Percentiles rank a stretch among this genome's conserved stretches.
These are phyloP conservation scores for Rhinichthys klamathensis DNA, from an alignment of 2,113 vertebrate genomes.

Conservation along the genomic window DNA sequence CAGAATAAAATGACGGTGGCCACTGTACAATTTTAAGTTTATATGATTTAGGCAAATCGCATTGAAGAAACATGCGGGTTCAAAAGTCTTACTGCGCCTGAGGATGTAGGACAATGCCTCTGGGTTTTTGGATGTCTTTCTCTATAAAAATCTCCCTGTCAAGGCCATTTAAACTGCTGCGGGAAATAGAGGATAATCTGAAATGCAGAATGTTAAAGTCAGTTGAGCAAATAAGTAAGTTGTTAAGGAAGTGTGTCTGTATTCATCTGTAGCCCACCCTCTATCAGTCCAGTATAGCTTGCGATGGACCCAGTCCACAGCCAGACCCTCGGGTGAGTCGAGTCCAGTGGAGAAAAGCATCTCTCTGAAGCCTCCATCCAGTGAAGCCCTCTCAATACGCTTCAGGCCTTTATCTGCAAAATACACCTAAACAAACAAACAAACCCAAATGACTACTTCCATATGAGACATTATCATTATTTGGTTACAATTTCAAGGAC, in stretches of 20 bases:
- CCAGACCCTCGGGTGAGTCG: constrained; percentile 80
- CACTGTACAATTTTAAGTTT: background rate
- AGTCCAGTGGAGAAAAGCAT: constrained; percentile 76
- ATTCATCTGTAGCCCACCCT: constrained; percentile 71
- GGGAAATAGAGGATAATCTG: constrained; percentile 82
- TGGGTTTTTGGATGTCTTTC: constrained; percentile 79
- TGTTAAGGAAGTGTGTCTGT: background rate
- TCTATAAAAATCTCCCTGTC: constrained; percentile 77
- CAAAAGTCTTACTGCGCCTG: constrained; percentile 79
- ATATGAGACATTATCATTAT: background rate
- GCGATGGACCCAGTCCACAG: constrained; percentile 88
- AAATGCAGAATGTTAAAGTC: constrained; percentile 36
- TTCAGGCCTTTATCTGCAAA: constrained; percentile 83
- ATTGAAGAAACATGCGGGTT: background rate
- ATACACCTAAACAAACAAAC: constrained; percentile 78
- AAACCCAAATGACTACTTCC: background rate
- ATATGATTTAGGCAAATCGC: background rate
- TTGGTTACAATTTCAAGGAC: background rate
- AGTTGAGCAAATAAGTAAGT: background rate
- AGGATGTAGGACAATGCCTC: constrained; percentile 88
- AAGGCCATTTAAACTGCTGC: constrained; percentile 80
- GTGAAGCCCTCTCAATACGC: constrained; percentile 84
- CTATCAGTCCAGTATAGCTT: constrained; percentile 92
- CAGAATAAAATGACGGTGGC: background rate
- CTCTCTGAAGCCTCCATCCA: constrained; percentile 80